Evolutionary conservation across 2,888 invertebrate genomes (phyloP), one percentile per base, ranked within the genome.

Genomic region (Polydesmus complanatus): DNA sequence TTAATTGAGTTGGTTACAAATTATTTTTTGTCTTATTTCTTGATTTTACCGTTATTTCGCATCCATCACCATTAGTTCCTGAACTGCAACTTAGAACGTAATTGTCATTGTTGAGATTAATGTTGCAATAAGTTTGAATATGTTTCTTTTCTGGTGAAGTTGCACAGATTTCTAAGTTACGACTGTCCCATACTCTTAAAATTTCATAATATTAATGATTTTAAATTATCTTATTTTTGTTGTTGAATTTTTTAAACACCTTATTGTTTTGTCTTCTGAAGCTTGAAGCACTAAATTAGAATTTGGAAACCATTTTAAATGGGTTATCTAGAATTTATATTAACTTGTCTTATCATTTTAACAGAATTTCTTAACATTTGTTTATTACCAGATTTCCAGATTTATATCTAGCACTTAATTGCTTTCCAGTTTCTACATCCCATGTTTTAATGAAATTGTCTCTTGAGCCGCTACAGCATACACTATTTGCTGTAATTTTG

Each of bases 331-430:
- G n/a, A 51, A 51, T 51, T 19, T 49, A 48, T 49, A 49, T 58
- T 51, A 51, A 8, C 5, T 14, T 21, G 3, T 21, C n/a, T 51
- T 14, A 14, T 14, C 22, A 14, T n/a, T 51, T 21, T 51, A 5
- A 51, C 5, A 51, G 5, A 11, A 51, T 51, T 51, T 3, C 22
- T 51, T 2, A 21, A 52, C 37, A 37, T 37, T 8, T 37, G 8
- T 8, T n/a, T n/a, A 8, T 54, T 59, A 53, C 59, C 53, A 59
- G 22, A 23, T 59, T 59, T 22, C 59, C 27, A 11, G 59, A n/a
- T 27, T 21, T 53, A 5, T 18, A 11, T 11, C 22, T 8, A 25
- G 5, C n/a, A 8, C 3, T 19, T 5, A 54, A 1, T 27, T 27
- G 37, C 22, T 53, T 49, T 18, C 53, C 53, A 21, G 53, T 59